Evolutionary conservation across 2,797 vertebrate species (phyloP), one percentile per base, ranked within the genome.

Genomic region (Paratrypauchen microcephalus): DNA sequence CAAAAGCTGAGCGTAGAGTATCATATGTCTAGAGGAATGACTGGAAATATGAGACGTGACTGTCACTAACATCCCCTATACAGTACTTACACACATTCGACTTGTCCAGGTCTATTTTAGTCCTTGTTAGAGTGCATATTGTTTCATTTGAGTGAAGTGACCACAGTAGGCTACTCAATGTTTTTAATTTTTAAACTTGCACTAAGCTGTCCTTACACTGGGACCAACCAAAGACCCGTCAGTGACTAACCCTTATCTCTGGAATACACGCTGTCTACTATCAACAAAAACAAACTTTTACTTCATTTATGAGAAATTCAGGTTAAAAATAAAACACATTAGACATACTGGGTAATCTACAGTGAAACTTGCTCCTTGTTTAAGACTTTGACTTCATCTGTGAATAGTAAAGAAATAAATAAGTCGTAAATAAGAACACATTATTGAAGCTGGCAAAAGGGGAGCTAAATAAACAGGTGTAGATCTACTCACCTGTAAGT

Each of bases 401-500:
- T 50, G 48, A 19, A 6, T 50, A 50, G n/a, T 6, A n/a, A 50
- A 50, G n/a, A 54, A 1, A 13, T 41, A 13, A n/a, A n/a, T n/a
- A n/a, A n/a, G n/a, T n/a, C n/a, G 8, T 12, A 23, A 11, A 9
- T 54, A 54, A 21, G n/a, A 21, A 54, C 2, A 13, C 4, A n/a
- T 11, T 11, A 24, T 23, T 55, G 50, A 9, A 9, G 11, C 24
- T 12, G 8, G 4, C 21, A 23, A 21, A 11, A 54, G 52, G 9
- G 7, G 5, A 55, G 41, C 12, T 15, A 45, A 23, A n/a, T 4
- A 55, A 55, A 23, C 21, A 55, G 21, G 21, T 55, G 12, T 55
- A n/a, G 19, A 50, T 50, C 47, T 41, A 18, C 84, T 89, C 77
- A 92, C 91, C 63, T 91, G 88, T 71, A 89, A 82, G 75, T 89